Evolutionary conservation across 1,140 invertebrate species (phyloP).

Genomic region (Meteorus sp.): DNA sequence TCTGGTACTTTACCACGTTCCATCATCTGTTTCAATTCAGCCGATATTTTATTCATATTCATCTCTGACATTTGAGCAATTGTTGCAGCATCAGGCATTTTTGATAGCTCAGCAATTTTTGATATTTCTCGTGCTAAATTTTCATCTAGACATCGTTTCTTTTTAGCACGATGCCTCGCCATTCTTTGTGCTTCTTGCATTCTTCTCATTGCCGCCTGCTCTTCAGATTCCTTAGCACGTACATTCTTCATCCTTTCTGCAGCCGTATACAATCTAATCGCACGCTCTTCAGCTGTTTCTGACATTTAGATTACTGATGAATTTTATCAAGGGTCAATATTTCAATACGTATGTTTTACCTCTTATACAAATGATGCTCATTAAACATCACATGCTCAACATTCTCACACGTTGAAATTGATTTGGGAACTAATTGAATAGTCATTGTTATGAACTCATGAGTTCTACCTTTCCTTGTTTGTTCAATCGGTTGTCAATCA

Average conservation of each 20-base stretch:
- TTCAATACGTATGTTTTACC: no score
- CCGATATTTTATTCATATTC: conserved; percentile 59
- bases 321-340: conserved; percentile 37
- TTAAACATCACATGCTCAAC: neutral
- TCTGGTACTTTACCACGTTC: conserved; percentile 57
- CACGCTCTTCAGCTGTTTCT: conserved; percentile 50
- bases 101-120: conserved; percentile 55
- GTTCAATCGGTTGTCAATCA: no score
- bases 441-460: neutral
- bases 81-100: conserved; percentile 52
- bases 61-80: conserved; percentile 57
- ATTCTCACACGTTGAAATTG: neutral
- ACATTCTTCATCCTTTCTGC: conserved; percentile 56
- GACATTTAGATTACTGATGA: conserved; percentile 44
- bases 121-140: conserved; percentile 56
- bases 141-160: conserved; percentile 56
- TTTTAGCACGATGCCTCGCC: conserved; percentile 56
- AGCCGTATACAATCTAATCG: conserved; percentile 44
- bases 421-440: neutral
- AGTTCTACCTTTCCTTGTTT: no score
- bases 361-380: conserved; percentile 33
- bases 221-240: conserved; percentile 52
- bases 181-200: conserved; percentile 58
- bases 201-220: conserved; percentile 52
- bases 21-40: conserved; percentile 58